Conservation (phyloP, 2,113 vertebrate genomes). For the Ophiodon elongatus region DNA sequence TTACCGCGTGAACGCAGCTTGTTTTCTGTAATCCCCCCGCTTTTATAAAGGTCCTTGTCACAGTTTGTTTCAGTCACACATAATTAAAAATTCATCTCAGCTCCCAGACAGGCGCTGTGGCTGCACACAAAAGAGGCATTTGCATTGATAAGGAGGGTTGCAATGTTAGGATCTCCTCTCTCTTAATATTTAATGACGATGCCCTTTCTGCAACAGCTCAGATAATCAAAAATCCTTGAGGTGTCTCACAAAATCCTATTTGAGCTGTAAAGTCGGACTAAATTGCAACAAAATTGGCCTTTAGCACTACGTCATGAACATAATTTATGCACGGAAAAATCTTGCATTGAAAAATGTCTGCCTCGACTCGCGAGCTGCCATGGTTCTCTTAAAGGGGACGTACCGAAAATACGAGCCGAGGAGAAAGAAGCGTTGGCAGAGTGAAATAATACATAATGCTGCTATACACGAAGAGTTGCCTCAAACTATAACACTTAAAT, state of each 20-base stretch:
- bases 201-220: constrained; percentile 68
- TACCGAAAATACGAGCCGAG: neutral
- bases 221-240: constrained; percentile 59
- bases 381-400: constrained; percentile 87
- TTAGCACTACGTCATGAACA: constrained; percentile 98
- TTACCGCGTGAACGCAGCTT: constrained; percentile 82
- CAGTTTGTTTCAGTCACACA: constrained; percentile 85
- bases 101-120: constrained; percentile 85
- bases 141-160: constrained; percentile 89
- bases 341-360: constrained; percentile 90
- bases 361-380: constrained; percentile 79
- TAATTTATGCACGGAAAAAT: constrained; percentile 97
- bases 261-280: constrained; percentile 78
- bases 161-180: constrained; percentile 76
- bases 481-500: neutral
- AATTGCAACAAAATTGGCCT: constrained; percentile 89
- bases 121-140: constrained; percentile 88
- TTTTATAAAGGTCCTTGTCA: constrained; percentile 80
- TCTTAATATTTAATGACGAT: constrained; percentile 85
- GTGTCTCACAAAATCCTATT: constrained; percentile 60
- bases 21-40: constrained; percentile 72
- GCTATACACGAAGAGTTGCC: neutral
- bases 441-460: neutral
- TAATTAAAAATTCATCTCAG: constrained; percentile 91
- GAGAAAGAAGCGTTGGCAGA: neutral